Evolutionary conservation across 2,888 invertebrate species (phyloP).

Genomic region (Brenthis ino): DNA sequence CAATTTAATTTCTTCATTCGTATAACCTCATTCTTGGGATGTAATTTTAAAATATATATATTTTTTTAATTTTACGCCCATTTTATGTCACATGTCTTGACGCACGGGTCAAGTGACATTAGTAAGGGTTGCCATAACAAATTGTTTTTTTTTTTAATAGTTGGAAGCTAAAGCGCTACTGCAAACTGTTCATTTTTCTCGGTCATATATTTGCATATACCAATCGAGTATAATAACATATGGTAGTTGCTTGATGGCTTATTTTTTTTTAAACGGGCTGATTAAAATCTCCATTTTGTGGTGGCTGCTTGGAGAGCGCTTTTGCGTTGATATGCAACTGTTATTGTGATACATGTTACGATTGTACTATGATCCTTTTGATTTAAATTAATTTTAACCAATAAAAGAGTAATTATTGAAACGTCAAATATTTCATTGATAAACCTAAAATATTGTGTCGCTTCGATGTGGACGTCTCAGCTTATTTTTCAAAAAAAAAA

Average conservation of each 20-base stretch:
- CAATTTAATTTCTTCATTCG: constrained; percentile 19
- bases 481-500: background rate
- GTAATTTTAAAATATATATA: constrained; percentile 5
- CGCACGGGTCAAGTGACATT: background rate
- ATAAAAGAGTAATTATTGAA: constrained; percentile 74
- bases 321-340: constrained; percentile 52
- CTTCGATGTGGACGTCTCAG: constrained; percentile 21
- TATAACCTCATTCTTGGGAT: constrained; percentile 37
- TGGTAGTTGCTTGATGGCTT: constrained; percentile 4
- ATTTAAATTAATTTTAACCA: constrained; percentile 71
- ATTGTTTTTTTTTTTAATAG: constrained; percentile 42
- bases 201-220: background rate
- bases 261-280: background rate
- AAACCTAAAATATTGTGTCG: constrained; percentile 51
- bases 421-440: constrained; percentile 71
- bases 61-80: no score
- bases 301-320: constrained; percentile 47
- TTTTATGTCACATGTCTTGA: no score
- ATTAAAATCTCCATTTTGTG: constrained; percentile 12
- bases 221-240: no score
- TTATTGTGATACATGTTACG: constrained; percentile 76
- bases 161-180: constrained; percentile 51
- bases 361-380: constrained; percentile 67
- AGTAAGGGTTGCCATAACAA: constrained; percentile 10
- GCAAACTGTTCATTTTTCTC: constrained; percentile 15